Percentiles rank a stretch among this genome's conserved stretches.
Evolutionary conservation across 2,888 invertebrate species (phyloP).

Genomic region (Calliopum simillimum): DNA sequence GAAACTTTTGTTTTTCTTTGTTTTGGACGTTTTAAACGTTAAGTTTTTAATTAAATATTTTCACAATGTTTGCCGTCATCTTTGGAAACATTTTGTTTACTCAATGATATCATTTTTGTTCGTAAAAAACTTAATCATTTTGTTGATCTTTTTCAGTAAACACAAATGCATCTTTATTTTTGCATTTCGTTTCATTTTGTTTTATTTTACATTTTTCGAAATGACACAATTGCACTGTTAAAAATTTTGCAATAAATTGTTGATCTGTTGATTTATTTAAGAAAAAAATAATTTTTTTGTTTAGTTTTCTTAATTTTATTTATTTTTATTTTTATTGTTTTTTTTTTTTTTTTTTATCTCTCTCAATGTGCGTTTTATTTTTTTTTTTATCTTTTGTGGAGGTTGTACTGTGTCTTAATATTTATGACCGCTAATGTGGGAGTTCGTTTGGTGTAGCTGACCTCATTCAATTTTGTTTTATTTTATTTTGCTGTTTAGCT

Average conservation of each 20-base stretch:
- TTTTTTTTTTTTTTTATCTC: not conserved
- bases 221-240: no score
- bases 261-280: not conserved
- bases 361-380: not conserved
- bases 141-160: no score
- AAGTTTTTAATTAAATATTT: no score
- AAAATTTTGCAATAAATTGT: not conserved
- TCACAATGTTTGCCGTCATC: no score
- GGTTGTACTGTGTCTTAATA: conserved; percentile 19
- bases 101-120: no score
- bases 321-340: not conserved
- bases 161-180: no score
- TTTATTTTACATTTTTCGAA: no score
- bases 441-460: conserved; percentile 5
- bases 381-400: conserved; percentile 9
- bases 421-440: conserved; percentile 24
- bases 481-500: not conserved
- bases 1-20: no score
- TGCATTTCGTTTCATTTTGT: no score
- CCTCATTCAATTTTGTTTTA: conserved; percentile 25
- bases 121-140: no score
- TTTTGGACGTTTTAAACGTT: no score
- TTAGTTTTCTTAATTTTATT: not conserved
- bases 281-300: not conserved
- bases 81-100: no score